These are phyloP conservation scores for Thermophis baileyi DNA, from an alignment of 2,113 vertebrate species.

Conservation along the genomic window DNA sequence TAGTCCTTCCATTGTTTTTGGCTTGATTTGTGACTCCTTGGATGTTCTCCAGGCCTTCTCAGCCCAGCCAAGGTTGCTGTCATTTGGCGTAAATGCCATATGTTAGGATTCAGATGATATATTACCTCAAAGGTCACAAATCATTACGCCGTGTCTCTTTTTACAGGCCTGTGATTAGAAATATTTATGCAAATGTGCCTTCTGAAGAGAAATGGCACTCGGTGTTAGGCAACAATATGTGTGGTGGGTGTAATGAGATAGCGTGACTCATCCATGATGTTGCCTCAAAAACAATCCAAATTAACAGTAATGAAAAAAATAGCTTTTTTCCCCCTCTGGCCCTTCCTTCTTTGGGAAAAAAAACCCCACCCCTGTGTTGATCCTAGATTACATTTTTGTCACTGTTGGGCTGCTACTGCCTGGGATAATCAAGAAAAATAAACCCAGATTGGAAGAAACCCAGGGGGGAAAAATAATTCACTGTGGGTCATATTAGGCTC, in stretches of 20 bases:
- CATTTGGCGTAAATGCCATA: conserved; percentile 71
- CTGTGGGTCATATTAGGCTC: not conserved
- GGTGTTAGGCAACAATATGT: conserved; percentile 61
- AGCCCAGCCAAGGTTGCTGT: conserved; percentile 74
- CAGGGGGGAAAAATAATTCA: not conserved
- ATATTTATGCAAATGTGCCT: conserved; percentile 73
- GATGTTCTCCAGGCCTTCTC: conserved; percentile 72
- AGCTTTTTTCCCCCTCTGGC: no score
- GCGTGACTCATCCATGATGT: conserved; percentile 52
- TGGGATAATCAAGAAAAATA: not conserved
- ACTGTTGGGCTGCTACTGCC: not conserved
- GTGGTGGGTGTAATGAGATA: conserved; percentile 50
- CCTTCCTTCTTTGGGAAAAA: no score
- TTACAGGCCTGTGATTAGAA: conserved; percentile 69
- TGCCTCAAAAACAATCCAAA: conserved; percentile 62
- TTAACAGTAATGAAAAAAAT: conserved; percentile 44
- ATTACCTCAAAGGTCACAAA: conserved; percentile 76
- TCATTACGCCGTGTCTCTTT: conserved; percentile 68
- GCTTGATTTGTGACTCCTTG: conserved; percentile 68
- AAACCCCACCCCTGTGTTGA: not conserved
- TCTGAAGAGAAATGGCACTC: conserved; percentile 65
- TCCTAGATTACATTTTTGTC: not conserved
- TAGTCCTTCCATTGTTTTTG: conserved; percentile 69
- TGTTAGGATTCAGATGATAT: conserved; percentile 77
- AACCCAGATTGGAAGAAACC: not conserved